These are phyloP conservation scores for Coranthus polyacanthus DNA, from an alignment of 2,797 vertebrate species.

Conservation along the genomic window DNA sequence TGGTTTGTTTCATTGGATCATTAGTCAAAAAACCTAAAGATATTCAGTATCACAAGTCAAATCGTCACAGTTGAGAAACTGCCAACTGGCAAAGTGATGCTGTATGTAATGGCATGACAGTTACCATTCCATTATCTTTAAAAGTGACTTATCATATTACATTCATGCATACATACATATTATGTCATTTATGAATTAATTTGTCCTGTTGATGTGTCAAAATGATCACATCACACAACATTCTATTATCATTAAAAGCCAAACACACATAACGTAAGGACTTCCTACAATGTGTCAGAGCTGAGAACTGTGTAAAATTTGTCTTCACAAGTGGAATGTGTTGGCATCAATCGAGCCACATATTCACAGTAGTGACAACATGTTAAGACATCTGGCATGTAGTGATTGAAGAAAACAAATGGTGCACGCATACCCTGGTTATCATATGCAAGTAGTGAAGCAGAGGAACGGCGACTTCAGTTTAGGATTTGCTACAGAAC, in stretches of 20 bases:
- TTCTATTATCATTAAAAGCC: slow-evolving; percentile 12
- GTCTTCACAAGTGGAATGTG: slow-evolving; percentile 50
- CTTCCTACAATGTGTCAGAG: slow-evolving; percentile 24
- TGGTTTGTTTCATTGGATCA: no score
- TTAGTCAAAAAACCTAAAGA: no score
- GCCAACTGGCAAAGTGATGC: no score
- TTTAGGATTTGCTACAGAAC: not conserved
- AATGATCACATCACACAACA: slow-evolving; percentile 7
- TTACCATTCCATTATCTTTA: no score
- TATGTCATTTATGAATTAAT: no score
- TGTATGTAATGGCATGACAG: no score
- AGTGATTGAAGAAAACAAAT: slow-evolving; percentile 41
- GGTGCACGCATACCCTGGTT: not conserved
- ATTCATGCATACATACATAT: no score
- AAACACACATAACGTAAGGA: not conserved
- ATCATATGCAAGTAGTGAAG: not conserved
- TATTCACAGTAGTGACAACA: slow-evolving; percentile 46
- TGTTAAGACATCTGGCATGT: slow-evolving; percentile 53
- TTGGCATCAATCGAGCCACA: slow-evolving; percentile 45
- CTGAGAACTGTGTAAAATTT: slow-evolving; percentile 48
- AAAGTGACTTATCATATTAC: no score
- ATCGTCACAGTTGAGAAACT: no score
- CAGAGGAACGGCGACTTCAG: no score
- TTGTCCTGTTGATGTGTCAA: not conserved
- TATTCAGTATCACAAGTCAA: no score